Conservation (phyloP, 2,113 vertebrate genomes). For the Irena cyanogastra region DNA sequence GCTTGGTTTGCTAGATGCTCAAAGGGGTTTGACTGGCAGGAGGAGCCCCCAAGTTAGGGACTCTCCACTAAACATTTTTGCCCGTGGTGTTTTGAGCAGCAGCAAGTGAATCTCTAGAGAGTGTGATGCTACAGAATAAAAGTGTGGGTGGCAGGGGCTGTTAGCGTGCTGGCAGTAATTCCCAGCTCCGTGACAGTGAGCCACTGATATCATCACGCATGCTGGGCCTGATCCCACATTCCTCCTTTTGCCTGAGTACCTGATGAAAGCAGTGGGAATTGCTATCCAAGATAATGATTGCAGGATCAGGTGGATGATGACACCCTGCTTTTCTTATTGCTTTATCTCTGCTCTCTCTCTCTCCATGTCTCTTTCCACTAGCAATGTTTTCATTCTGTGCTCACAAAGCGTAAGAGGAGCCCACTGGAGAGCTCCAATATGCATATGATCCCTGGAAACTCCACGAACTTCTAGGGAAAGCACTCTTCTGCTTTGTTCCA, state of each 20-base stretch:
- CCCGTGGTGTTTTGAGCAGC: not conserved
- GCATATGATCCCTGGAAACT: not conserved
- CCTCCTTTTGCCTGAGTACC: not conserved
- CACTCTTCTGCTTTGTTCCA: not conserved
- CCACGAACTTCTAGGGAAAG: not conserved
- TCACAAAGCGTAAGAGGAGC: not conserved
- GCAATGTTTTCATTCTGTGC: not conserved
- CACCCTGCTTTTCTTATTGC: not conserved
- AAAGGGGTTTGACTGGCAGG: not conserved
- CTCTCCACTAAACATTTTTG: not conserved
- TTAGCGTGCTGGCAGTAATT: conserved; percentile 1
- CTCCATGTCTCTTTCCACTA: not conserved
- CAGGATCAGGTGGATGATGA: not conserved
- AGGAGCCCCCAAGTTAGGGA: not conserved
- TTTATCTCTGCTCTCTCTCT: not conserved
- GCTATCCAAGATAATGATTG: not conserved
- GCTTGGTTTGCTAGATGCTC: not conserved
- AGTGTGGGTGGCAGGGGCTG: conserved; percentile 1
- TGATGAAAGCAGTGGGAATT: conserved; percentile 46
- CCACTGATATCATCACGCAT: conserved; percentile 14
- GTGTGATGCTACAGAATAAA: not conserved
- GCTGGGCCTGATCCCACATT: conserved; percentile 1
- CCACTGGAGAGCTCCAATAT: not conserved
- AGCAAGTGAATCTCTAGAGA: not conserved
- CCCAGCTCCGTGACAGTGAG: conserved; percentile 37